Percentiles rank a stretch among this genome's conserved stretches.
Evolutionary conservation across 2,113 vertebrate species (phyloP).

Genomic region (Axis porcinus): DNA sequence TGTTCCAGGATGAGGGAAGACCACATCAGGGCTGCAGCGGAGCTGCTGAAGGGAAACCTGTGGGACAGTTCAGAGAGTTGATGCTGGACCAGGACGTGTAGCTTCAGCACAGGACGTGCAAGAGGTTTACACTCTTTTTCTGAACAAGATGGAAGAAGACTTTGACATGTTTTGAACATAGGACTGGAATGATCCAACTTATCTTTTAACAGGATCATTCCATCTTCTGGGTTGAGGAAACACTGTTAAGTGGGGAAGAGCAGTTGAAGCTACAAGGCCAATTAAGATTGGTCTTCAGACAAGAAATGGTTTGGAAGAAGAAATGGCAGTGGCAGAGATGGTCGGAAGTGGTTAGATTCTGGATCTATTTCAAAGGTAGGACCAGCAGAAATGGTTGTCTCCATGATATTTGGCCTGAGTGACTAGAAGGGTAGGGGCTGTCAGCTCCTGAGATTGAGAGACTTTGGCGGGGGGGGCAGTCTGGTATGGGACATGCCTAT

Average conservation of each 20-base stretch:
- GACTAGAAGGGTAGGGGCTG: neutral
- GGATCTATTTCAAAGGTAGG: neutral
- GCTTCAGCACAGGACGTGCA: neutral
- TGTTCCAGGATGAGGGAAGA: neutral
- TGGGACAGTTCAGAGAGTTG: neutral
- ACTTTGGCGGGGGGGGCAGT: accelerated
- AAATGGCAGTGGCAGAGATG: neutral
- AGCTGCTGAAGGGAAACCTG: neutral
- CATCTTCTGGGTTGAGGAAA: neutral
- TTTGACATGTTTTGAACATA: neutral
- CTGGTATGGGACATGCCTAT: neutral
- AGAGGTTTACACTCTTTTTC: neutral
- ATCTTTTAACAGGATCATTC: neutral
- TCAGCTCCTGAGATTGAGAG: neutral
- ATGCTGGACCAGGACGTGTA: neutral
- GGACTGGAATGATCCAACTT: neutral
- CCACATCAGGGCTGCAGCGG: no score
- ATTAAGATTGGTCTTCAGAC: neutral
- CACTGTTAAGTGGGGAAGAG: neutral
- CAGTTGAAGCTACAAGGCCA: neutral
- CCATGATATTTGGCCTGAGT: neutral
- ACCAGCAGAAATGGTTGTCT: neutral
- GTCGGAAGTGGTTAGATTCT: neutral
- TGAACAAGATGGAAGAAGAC: neutral
- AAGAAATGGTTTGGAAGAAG: neutral